Evolutionary conservation across 23 tunicate species (phyloP).

Genomic region (Pegea sp.): DNA sequence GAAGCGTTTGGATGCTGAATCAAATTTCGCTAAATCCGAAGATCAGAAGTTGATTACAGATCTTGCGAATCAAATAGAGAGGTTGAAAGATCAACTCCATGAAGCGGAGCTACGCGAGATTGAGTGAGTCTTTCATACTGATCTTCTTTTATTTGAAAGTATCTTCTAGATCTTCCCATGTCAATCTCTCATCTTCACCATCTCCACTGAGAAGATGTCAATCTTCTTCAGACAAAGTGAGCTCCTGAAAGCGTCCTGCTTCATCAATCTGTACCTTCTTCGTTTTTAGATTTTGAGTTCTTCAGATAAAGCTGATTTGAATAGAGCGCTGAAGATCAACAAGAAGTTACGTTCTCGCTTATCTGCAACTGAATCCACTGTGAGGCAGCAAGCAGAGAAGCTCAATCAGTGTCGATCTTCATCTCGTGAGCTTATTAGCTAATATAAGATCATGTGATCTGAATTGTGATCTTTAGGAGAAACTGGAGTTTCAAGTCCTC

Average conservation of each 20-base stretch:
- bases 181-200: background rate
- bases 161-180: too few species aligned
- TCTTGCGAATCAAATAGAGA: slow-evolving; percentile 27
- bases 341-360: slow-evolving; percentile 28
- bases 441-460: too few species aligned
- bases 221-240: too few species aligned
- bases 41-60: slow-evolving; percentile 17
- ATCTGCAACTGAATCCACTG: slow-evolving; percentile 74
- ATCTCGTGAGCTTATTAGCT: too few species aligned
- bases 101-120: slow-evolving; percentile 1
- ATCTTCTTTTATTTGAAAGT: background rate
- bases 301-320: slow-evolving; percentile 7
- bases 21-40: background rate
- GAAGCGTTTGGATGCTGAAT: background rate
- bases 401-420: slow-evolving; percentile 58
- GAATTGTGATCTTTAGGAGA: too few species aligned
- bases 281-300: too few species aligned
- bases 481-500: slow-evolving; percentile 66
- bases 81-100: slow-evolving; percentile 17
- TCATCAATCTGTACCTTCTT: too few species aligned
- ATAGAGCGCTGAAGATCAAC: slow-evolving; percentile 35
- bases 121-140: background rate
- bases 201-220: too few species aligned
- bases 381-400: slow-evolving; percentile 65
- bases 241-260: too few species aligned